Base-by-base conservation (phyloP, 2,113 vertebrate genomes). In the Casuarius casuarius region DNA sequence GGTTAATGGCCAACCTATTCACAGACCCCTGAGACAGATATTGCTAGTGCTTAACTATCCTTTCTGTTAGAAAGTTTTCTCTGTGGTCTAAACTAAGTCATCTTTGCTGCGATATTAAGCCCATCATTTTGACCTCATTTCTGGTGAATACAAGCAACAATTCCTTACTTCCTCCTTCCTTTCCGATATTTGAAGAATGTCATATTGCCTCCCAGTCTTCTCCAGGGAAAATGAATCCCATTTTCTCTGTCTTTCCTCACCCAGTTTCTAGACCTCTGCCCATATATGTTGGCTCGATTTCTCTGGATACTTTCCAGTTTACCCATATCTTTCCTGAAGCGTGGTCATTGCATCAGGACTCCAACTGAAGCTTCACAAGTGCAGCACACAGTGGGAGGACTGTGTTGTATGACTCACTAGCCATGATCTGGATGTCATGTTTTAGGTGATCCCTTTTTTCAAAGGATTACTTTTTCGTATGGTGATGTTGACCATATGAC, bases 331-430 rank as follows among this genome's bases (percentile, higher is more conserved):
- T 75, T 62, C 28, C 42, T 77, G 46, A 84, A 85, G 18, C 23
- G 62, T 19, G 16, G 73, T 59, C 9, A 25, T 17, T 3, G 0
- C 35, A 33, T 65, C 17, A 61, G 52, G 25, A 52, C 42, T 25
- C 14, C 23, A 81, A 56, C 1, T 11, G 70, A 66, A 85, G 13
- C 38, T 81, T 71, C 75, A 14, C 6, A 91, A 91, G 8, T 11
- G 20, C n/a, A 4, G 5, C 48, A 40, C n/a, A 21, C 29, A 62
- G 10, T n/a, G 9, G 5, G 8, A 72, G 14, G 23, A 72, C 74
- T 58, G 23, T 40, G 22, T 25, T 7, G 2, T 62, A n/a, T 10
- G 20, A 16, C 17, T 72, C 8, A 48, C 6, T 1, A 63, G 0
- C 14, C 3, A 0, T 63, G 31, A 6, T 72, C 20, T 63, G 31